Conservation (phyloP, 2,888 invertebrate species). For the Entomobrya proxima region DNA sequence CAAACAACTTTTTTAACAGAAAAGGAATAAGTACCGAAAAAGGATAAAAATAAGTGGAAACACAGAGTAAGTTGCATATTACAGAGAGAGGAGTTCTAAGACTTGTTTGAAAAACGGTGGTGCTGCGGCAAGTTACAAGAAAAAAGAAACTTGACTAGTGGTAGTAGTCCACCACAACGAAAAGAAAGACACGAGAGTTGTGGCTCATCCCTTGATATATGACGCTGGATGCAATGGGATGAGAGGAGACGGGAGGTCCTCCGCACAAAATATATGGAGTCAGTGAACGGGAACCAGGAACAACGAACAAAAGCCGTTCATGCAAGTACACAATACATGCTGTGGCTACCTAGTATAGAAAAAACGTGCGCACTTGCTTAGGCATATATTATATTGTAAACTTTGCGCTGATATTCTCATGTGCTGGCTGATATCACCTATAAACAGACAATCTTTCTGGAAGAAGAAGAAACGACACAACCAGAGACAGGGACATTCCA, state of each 20-base stretch:
- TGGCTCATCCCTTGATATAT: constrained; percentile 61
- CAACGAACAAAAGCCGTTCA: background rate
- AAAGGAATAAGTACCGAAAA: background rate
- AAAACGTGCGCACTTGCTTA: background rate
- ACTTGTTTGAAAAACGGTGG: background rate
- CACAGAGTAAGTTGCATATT: background rate
- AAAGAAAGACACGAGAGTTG: background rate
- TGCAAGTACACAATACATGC: background rate
- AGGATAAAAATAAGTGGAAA: background rate
- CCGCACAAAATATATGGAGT: constrained; percentile 49
- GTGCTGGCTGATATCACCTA: background rate
- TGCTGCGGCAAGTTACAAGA: background rate
- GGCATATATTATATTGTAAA: background rate
- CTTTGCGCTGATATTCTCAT: background rate
- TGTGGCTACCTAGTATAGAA: too few species aligned
- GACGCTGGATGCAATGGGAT: constrained; percentile 56
- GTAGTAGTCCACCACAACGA: background rate
- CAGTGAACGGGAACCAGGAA: constrained; percentile 29
- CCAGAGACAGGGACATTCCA: background rate
- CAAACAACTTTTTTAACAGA: background rate
- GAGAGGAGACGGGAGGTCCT: constrained; percentile 59
- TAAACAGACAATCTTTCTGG: background rate
- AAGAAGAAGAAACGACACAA: too few species aligned
- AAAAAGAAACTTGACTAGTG: constrained; percentile 11
- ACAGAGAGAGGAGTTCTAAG: background rate